These are phyloP conservation scores for Apogon talboti DNA, from an alignment of 2,797 vertebrate species.

Conservation along the genomic window DNA sequence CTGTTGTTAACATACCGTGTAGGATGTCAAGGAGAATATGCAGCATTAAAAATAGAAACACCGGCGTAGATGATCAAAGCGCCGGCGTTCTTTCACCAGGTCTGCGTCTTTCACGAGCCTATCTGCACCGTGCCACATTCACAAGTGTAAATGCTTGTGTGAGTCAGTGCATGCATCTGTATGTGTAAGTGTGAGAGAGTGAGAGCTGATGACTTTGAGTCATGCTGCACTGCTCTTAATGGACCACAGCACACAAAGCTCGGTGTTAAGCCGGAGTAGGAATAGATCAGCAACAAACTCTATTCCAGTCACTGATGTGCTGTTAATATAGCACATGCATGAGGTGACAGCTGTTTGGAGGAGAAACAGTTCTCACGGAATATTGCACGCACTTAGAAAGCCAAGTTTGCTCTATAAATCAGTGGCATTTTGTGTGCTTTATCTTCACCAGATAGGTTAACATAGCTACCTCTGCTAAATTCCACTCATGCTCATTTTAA, in stretches of 20 bases:
- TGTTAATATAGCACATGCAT: conserved; percentile 37
- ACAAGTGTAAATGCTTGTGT: conserved; percentile 56
- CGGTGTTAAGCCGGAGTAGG: conserved; percentile 57
- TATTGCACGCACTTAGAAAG: neutral
- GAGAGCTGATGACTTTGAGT: conserved; percentile 55
- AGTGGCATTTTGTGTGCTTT: no score
- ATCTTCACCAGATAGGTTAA: no score
- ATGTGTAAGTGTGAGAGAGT: neutral
- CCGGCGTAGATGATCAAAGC: conserved; percentile 51
- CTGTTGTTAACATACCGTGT: conserved; percentile 19
- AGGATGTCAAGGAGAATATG: conserved; percentile 56
- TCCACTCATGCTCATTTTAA: no score
- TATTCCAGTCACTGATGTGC: conserved; percentile 46
- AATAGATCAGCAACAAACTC: conserved; percentile 51
- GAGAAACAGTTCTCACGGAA: conserved; percentile 12
- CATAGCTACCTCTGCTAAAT: no score
- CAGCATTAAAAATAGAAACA: conserved; percentile 62
- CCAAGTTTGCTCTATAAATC: neutral
- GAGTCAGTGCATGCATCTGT: conserved; percentile 47
- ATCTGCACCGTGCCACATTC: conserved; percentile 41
- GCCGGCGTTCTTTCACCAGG: conserved; percentile 48
- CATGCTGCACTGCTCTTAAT: conserved; percentile 44
- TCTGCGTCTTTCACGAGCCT: conserved; percentile 53
- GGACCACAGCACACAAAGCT: conserved; percentile 31
- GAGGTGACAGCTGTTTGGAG: conserved; percentile 24